These are phyloP conservation scores for Dendrophyllia cribrosa DNA, from an alignment of 64 coral and sea anemone genomes.

Conservation along the genomic window DNA sequence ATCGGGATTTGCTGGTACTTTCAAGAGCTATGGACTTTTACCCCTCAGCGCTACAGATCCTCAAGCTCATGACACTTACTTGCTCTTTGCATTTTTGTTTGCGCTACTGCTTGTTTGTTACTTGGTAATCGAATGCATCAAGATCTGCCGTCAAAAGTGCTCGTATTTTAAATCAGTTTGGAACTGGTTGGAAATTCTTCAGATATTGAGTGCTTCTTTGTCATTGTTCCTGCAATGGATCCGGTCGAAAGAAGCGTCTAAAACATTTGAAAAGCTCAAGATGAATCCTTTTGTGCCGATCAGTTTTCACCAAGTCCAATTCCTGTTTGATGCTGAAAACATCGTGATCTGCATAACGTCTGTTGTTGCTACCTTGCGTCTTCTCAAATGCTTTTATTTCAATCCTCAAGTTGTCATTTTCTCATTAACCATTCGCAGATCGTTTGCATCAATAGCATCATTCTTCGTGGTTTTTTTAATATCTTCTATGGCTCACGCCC, in stretches of 20 bases:
- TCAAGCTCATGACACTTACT: background rate
- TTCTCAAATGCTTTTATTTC: constrained; percentile 72
- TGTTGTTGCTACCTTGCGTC: constrained; percentile 71
- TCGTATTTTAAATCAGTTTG: constrained; percentile 44
- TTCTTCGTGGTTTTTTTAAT: constrained; percentile 65
- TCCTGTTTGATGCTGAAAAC: constrained; percentile 42
- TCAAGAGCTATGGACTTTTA: constrained; percentile 26
- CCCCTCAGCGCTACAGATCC: background rate
- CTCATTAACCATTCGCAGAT: constrained; percentile 21
- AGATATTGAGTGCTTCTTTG: constrained; percentile 8
- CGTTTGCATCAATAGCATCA: constrained; percentile 36
- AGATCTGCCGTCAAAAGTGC: constrained; percentile 20
- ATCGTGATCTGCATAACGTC: constrained; percentile 45
- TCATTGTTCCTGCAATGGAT: constrained; percentile 38
- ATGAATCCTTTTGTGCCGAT: constrained; percentile 68
- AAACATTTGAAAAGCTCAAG: constrained; percentile 38
- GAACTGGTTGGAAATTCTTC: constrained; percentile 51
- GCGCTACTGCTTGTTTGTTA: constrained; percentile 14
- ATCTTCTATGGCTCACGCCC: constrained; percentile 40
- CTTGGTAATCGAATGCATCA: constrained; percentile 8
- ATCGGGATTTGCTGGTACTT: constrained; percentile 4
- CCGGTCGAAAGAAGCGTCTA: constrained; percentile 11
- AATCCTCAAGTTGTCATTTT: constrained; percentile 67
- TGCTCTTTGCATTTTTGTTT: constrained; percentile 16
- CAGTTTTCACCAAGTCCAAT: constrained; percentile 66